Conservation (phyloP, 2,888 invertebrate genomes). For the Mamestra brassicae region DNA sequence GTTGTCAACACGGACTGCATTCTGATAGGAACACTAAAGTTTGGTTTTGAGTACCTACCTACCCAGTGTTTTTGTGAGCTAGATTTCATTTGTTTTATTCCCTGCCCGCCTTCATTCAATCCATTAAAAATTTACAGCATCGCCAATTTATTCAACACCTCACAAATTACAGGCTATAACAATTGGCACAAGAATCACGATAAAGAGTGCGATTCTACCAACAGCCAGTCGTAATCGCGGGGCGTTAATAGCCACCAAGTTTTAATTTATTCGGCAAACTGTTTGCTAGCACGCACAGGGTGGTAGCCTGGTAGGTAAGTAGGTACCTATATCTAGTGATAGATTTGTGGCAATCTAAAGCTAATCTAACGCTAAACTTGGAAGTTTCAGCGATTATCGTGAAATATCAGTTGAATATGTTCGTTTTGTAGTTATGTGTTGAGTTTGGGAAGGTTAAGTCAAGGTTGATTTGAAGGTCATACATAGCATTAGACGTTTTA, state of each 20-base stretch:
- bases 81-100: not conserved
- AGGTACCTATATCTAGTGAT: too few relatives aligned
- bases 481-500: too few relatives aligned
- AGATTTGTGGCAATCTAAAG: conserved; percentile 58
- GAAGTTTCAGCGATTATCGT: conserved; percentile 52
- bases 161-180: conserved; percentile 44
- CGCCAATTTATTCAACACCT: conserved; percentile 44
- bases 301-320: not conserved
- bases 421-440: conserved; percentile 11
- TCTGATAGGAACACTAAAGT: too few relatives aligned
- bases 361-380: conserved; percentile 45
- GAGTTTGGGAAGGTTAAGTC: not conserved
- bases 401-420: conserved; percentile 39
- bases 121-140: not conserved
- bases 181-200: conserved; percentile 40
- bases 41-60: too few relatives aligned
- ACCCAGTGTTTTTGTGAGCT: not conserved
- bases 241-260: conserved; percentile 63
- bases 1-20: too few relatives aligned
- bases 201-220: conserved; percentile 45
- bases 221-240: conserved; percentile 37
- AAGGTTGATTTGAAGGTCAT: conserved; percentile 30
- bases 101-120: not conserved
- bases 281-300: conserved; percentile 62
- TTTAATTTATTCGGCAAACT: conserved; percentile 73